Evolutionary conservation across 2,888 invertebrate species (phyloP), one percentile per base, ranked within the genome.

Genomic region (Rhorus exstirpatorius): DNA sequence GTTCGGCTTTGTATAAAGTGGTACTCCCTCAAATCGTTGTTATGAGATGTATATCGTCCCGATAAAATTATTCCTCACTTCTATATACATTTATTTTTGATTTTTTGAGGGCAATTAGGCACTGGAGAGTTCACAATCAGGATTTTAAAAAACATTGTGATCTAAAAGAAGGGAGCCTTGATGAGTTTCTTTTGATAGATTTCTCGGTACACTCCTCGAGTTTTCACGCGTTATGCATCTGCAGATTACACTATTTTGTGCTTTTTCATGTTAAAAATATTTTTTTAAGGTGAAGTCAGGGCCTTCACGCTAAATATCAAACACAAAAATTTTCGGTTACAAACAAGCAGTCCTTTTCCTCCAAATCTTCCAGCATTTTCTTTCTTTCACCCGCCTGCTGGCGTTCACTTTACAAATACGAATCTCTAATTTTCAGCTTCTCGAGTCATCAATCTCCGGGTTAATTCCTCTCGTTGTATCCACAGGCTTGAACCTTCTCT

Each of bases 51-150:
- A 19, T 38, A 38, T 53, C 68, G 68, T 53, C 49, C n/a, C 51
- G 68, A 68, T 68, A 53, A 68, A 53, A 68, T 68, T 53, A 24
- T 53, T 53, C 7, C 53, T 12, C 46, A 21, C 14, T 8, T 41
- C n/a, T 38, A n/a, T 19, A n/a, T n/a, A n/a, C 10, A 38, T 53
- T 68, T 68, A 21, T 61, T 12, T 4, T 61, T 19, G 8, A 21
- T 31, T 14, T 14, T 14, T 46, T 8, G 14, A 7, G 0, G 14
- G 12, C 24, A 7, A 67, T 51, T 41, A 0, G 10, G 14, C 26
- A 51, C 3, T 7, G 1, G 10, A 51, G 17, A 21, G 10, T 6
- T n/a, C 44, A n/a, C n/a, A 1, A 44, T n/a, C 44, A 44, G 8
- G 44, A 44, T n/a, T 12, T 44, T 0, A n/a, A 6, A 44, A 3